Evolutionary conservation across 2,797 vertebrate species (phyloP).

Genomic region (Clarias pachynema): DNA sequence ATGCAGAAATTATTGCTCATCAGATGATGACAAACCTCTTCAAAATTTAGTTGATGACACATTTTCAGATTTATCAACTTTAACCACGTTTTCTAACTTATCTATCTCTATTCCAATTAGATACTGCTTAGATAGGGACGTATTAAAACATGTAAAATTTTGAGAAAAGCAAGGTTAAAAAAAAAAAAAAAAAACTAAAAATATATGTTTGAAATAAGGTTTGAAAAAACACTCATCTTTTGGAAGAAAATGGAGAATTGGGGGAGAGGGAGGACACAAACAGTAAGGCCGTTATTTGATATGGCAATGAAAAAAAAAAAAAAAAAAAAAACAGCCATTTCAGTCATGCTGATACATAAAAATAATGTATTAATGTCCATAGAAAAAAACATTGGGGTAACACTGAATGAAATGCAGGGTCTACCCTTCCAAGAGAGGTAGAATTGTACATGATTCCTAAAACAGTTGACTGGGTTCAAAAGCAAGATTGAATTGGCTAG

Average conservation of each 20-base stretch:
- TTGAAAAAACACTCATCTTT: conserved; percentile 34
- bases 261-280: background rate
- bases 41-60: background rate
- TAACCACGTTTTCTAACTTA: background rate
- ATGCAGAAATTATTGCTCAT: background rate
- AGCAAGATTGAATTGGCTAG: conserved; percentile 40
- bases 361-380: conserved; percentile 73
- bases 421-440: conserved; percentile 56
- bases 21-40: background rate
- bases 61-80: no score
- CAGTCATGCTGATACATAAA: conserved; percentile 59
- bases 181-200: background rate
- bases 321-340: conserved; percentile 32
- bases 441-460: conserved; percentile 54
- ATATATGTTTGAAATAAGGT: background rate
- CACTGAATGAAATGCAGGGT: conserved; percentile 79
- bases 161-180: background rate
- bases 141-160: background rate
- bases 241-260: background rate
- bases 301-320: conserved; percentile 21
- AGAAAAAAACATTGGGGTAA: conserved; percentile 77
- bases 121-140: background rate
- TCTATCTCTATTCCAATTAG: no score
- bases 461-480: conserved; percentile 43
- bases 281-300: conserved; percentile 34